Base-by-base conservation (phyloP, 2,888 invertebrate species). In the Ophion costatus region DNA sequence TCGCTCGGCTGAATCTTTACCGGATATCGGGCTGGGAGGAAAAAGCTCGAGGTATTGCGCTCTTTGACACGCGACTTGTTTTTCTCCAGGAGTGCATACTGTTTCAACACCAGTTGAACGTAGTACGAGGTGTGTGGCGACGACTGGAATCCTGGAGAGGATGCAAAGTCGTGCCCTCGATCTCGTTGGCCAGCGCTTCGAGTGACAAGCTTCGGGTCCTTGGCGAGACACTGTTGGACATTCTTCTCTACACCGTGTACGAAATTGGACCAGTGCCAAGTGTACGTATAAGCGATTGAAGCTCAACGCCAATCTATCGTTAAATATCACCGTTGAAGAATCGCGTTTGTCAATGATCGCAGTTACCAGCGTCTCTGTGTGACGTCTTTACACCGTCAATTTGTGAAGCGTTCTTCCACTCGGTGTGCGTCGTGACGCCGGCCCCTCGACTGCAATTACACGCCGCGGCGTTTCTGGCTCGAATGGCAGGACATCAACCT, bases 51-150 rank as follows among this genome's bases (percentile, higher is more conserved):
- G 51, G 17, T 17, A 17, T 51, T 17, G 17, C 17, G 5, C 14
- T 33, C 24, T 59, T 33, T 64, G 42, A 66, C 45, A 51, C 14
- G 7, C 20, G 14, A 7, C 56, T 77, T 56, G 24, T 59, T 29
- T 17, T 69, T 11, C 11, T 51, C 90, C 93, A 97, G 95, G 98
- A 98, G 94, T 98, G 98, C 91, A 96, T 98, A 89, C 96, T 97
- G 89, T 95, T 98, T 71, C 98, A 98, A 94, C 97, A 97, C 87
- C 98, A 98, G 94, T 94, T 98, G 79, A 98, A 98, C 93, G 96
- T 97, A 0, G 97, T 98, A 59, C 95, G 96, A 75, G 96, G 96
- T 90, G 96, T 97, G 24, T 95, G 98, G 93, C 95, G 95, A 84
- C 95, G 97, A 80, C 94, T 98, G 45, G 97, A 97, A 92, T 95